phyloP scores from a whole-genome alignment of 2,113 vertebrate genomes.

The Lichenostomus cassidix region DNA sequence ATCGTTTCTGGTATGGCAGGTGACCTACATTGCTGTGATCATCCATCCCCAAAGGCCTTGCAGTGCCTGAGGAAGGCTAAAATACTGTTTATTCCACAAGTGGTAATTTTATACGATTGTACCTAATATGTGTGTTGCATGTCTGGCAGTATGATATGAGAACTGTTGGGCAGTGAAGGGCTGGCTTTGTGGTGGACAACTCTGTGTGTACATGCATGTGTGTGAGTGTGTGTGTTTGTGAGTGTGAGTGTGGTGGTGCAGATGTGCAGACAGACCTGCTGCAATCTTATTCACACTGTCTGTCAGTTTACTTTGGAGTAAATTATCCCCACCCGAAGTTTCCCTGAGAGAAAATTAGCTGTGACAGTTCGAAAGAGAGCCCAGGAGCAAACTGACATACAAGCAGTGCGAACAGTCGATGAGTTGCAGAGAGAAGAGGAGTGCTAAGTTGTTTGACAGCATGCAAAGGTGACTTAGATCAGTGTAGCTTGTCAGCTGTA shows the following conservation, averaged over 20 bases:
- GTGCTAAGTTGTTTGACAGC: conserved; percentile 12
- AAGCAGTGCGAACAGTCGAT: background rate
- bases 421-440: background rate
- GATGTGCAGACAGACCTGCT: background rate
- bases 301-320: background rate
- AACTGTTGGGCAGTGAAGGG: background rate
- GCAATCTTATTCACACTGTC: background rate
- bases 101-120: background rate
- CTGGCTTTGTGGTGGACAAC: background rate
- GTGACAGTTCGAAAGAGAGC: conserved; percentile 6
- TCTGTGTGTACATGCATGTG: rapidly evolving
- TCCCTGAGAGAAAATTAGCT: background rate
- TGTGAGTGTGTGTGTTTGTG: rapidly evolving
- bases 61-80: background rate
- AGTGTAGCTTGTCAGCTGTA: background rate
- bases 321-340: background rate
- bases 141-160: background rate
- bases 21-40: background rate
- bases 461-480: background rate
- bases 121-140: background rate
- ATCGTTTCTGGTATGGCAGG: background rate
- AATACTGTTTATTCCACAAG: background rate
- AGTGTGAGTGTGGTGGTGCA: background rate
- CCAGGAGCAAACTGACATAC: background rate
- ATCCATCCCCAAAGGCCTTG: background rate